phyloP scores from a whole-genome alignment of 2,888 invertebrate species.

The Trypoxylon attenuatum region DNA sequence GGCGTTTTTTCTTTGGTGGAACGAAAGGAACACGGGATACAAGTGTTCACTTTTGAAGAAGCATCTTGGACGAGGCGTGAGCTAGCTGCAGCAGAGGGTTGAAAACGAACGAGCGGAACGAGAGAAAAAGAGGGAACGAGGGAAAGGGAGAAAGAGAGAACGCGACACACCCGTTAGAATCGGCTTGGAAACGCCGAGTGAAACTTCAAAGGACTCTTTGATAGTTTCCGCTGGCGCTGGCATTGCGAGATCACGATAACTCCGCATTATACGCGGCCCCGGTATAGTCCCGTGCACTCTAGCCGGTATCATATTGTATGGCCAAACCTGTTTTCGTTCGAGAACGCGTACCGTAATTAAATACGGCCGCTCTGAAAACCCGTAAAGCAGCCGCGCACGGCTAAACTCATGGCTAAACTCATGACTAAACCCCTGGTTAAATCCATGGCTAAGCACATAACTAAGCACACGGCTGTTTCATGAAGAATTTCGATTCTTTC shows the following conservation, averaged over 20 bases:
- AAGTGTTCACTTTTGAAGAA: too few relatives aligned
- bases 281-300: conserved; percentile 55
- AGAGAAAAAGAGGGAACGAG: conserved; percentile 13
- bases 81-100: too few relatives aligned
- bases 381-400: conserved; percentile 34
- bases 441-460: too few relatives aligned
- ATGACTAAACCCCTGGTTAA: too few relatives aligned
- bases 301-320: conserved; percentile 56
- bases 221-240: conserved; percentile 70
- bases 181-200: conserved; percentile 65
- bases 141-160: conserved; percentile 29
- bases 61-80: too few relatives aligned
- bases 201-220: conserved; percentile 73
- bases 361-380: conserved; percentile 61
- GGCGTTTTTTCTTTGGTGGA: too few relatives aligned
- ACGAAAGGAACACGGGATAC: too few relatives aligned
- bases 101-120: conserved; percentile 12
- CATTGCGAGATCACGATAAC: conserved; percentile 72
- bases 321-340: conserved; percentile 67
- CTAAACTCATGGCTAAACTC: too few relatives aligned
- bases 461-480: too few relatives aligned
- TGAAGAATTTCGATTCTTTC: too few relatives aligned
- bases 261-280: conserved; percentile 68
- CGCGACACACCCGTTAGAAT: conserved; percentile 32
- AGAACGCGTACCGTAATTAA: conserved; percentile 34